A percentile compares a stretch with the other conserved stretches of the same genome.
phyloP scores from a whole-genome alignment of 2,888 invertebrate genomes.

The Archips crataeganus region DNA sequence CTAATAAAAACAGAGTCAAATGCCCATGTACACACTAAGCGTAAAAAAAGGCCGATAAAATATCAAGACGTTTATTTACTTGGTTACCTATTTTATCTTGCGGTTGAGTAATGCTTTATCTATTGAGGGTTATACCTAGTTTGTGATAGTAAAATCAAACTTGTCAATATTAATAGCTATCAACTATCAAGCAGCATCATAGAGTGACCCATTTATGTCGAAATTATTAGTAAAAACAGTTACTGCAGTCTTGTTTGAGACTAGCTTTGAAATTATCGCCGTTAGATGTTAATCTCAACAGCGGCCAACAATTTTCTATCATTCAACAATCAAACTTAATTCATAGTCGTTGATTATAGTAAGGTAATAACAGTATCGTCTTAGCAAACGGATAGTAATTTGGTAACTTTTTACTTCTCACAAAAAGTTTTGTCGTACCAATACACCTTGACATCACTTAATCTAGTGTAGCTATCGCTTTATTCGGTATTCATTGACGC shows the following conservation, averaged over 20 bases:
- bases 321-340: conserved; percentile 35
- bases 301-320: conserved; percentile 32
- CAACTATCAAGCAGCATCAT: not conserved
- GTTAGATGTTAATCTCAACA: conserved; percentile 15
- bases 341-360: conserved; percentile 39
- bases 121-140: not conserved
- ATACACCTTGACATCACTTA: not conserved
- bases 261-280: not conserved
- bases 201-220: not conserved
- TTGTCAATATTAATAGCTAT: not conserved
- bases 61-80: not conserved
- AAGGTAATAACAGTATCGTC: conserved; percentile 39
- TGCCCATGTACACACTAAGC: not conserved
- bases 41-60: not conserved
- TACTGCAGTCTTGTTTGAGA: not conserved
- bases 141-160: not conserved
- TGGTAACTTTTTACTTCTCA: conserved; percentile 35
- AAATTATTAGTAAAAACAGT: not conserved
- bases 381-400: conserved; percentile 38
- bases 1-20: not conserved
- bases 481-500: conserved; percentile 2
- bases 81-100: not conserved
- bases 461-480: not conserved
- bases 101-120: not conserved
- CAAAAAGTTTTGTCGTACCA: conserved; percentile 25